phyloP scores from a whole-genome alignment of 2,113 vertebrate genomes.

The Platycercus adscitus region DNA sequence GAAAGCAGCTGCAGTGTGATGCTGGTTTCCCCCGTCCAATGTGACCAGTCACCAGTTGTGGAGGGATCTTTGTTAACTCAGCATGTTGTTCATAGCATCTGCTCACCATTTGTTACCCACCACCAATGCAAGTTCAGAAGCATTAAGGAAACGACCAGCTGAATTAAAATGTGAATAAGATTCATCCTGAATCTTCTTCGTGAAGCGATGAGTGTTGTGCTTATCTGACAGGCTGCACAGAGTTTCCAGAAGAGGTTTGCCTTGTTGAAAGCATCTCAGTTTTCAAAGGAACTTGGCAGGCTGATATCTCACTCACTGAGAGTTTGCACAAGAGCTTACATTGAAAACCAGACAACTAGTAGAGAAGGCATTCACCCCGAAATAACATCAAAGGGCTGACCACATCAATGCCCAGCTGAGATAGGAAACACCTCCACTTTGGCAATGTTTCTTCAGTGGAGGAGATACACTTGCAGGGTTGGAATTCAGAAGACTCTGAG shows the following conservation, averaged over 20 bases:
- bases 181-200: not conserved
- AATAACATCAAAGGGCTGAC: conserved; percentile 55
- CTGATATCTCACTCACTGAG: not conserved
- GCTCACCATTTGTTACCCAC: not conserved
- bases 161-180: not conserved
- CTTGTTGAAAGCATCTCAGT: not conserved
- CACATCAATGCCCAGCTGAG: not conserved
- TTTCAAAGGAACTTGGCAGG: conserved; percentile 39
- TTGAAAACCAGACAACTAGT: not conserved
- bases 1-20: not conserved
- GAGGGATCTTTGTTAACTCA: not conserved
- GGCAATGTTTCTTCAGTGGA: not conserved
- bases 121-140: not conserved
- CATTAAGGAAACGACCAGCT: not conserved
- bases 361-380: not conserved
- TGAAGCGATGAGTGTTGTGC: not conserved
- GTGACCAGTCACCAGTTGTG: not conserved
- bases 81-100: not conserved
- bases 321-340: conserved; percentile 1
- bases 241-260: not conserved
- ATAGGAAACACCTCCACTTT: not conserved
- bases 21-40: not conserved
- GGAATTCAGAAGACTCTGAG: conserved; percentile 1
- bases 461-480: not conserved
- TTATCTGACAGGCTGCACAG: not conserved